Evolutionary conservation across 1,140 invertebrate species (phyloP).

Genomic region (Drosophila littoralis): DNA sequence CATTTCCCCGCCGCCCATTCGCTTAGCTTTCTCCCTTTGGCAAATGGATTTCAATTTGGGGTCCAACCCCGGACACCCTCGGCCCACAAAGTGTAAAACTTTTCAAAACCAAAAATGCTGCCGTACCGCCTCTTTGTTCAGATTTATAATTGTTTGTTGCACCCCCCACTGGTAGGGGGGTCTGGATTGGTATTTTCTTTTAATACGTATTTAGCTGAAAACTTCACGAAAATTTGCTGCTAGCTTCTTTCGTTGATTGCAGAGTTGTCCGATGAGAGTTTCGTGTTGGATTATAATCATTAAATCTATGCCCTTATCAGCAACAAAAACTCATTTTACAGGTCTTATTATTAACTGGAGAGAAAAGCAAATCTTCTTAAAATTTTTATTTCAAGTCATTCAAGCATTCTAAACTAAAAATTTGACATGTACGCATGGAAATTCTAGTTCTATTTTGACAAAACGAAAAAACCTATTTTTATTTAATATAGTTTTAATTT

Average conservation of each 20-base stretch:
- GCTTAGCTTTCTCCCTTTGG: slow-evolving; percentile 2
- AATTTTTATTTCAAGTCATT: no score
- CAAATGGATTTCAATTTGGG: slow-evolving; percentile 57
- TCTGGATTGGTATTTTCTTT: not conserved
- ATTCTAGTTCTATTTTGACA: no score
- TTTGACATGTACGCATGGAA: no score
- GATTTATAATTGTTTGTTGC: slow-evolving; percentile 49
- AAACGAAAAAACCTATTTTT: no score
- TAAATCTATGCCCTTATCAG: not conserved
- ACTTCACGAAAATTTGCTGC: not conserved
- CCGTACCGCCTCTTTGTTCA: slow-evolving; percentile 29
- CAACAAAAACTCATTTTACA: not conserved
- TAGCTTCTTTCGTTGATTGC: not conserved
- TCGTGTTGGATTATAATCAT: not conserved
- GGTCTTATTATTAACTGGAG: not conserved
- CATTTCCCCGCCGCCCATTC: not conserved
- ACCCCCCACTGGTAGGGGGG: not conserved
- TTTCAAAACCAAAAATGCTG: slow-evolving; percentile 31
- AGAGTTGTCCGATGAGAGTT: not conserved
- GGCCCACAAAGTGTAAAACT: slow-evolving; percentile 21
- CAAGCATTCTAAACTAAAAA: no score
- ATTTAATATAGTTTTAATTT: no score
- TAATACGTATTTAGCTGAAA: slow-evolving; percentile 9
- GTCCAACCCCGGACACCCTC: not conserved
- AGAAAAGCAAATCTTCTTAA: no score